A percentile compares a stretch with the other conserved stretches of the same genome.
These are phyloP conservation scores for Probosciger aterrimus DNA, from an alignment of 2,113 vertebrate species.

Conservation along the genomic window DNA sequence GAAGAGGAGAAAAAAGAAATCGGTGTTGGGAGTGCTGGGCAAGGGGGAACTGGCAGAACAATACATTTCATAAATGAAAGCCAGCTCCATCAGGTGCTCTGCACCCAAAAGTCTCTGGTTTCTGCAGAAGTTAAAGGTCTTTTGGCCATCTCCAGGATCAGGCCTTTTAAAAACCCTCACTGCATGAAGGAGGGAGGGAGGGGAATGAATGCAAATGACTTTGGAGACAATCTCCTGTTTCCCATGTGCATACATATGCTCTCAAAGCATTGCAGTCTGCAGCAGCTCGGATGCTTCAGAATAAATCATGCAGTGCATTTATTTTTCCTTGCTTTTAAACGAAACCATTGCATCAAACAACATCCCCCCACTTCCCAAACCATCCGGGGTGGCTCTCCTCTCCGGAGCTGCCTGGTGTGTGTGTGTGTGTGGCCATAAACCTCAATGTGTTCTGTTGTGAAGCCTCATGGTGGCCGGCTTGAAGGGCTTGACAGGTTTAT, in stretches of 20 bases:
- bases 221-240: neutral
- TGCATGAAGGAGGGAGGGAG: neutral
- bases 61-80: neutral
- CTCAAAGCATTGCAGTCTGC: neutral
- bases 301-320: neutral
- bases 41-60: neutral
- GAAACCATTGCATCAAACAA: neutral
- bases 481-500: conserved; percentile 82
- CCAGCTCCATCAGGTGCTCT: rapidly evolving
- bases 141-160: neutral
- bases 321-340: neutral
- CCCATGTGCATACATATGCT: neutral
- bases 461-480: conserved; percentile 32
- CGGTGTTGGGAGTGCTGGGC: neutral
- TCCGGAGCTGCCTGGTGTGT: neutral
- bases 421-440: neutral
- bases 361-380: neutral
- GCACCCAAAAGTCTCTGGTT: neutral
- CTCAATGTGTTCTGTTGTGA: neutral
- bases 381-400: neutral
- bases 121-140: neutral
- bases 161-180: neutral
- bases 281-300: conserved; percentile 36
- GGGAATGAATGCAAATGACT: conserved; percentile 19
- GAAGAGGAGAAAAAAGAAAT: neutral